phyloP scores from a whole-genome alignment of 2,888 invertebrate genomes.

The Andricus curvator region DNA sequence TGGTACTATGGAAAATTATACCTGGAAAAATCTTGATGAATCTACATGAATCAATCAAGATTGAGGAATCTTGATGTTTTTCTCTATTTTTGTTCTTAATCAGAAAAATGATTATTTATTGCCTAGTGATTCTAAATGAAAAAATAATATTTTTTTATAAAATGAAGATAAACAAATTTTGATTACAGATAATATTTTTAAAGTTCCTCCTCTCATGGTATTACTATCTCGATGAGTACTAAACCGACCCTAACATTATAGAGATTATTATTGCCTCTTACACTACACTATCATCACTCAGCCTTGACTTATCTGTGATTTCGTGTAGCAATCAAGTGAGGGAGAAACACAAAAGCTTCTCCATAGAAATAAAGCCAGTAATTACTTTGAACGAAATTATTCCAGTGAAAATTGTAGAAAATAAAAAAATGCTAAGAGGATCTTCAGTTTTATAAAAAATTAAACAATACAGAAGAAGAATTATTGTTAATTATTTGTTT shows the following conservation, averaged over 20 bases:
- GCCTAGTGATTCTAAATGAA: too few species aligned
- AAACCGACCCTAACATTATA: neutral
- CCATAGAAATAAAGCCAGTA: neutral
- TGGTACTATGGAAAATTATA: too few species aligned
- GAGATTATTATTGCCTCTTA: neutral
- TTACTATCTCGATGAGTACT: neutral
- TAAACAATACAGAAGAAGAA: neutral
- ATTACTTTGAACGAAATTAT: neutral
- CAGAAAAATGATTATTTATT: too few species aligned
- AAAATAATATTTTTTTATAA: neutral
- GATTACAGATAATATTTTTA: neutral
- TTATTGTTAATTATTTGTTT: neutral
- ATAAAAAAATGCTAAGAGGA: too few species aligned
- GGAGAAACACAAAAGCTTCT: neutral
- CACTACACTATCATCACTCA: neutral
- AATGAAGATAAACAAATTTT: neutral
- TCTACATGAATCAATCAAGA: too few species aligned
- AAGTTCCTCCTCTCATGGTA: neutral
- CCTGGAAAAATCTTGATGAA: too few species aligned
- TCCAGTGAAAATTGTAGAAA: too few species aligned
- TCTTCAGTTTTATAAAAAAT: too few species aligned
- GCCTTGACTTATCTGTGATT: neutral
- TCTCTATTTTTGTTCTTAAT: too few species aligned
- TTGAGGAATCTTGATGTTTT: too few species aligned
- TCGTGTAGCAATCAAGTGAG: constrained; percentile 45